Percentiles rank a stretch among this genome's conserved stretches.
Conservation (phyloP, 2,113 vertebrate species). For the Plotosus lineatus region DNA sequence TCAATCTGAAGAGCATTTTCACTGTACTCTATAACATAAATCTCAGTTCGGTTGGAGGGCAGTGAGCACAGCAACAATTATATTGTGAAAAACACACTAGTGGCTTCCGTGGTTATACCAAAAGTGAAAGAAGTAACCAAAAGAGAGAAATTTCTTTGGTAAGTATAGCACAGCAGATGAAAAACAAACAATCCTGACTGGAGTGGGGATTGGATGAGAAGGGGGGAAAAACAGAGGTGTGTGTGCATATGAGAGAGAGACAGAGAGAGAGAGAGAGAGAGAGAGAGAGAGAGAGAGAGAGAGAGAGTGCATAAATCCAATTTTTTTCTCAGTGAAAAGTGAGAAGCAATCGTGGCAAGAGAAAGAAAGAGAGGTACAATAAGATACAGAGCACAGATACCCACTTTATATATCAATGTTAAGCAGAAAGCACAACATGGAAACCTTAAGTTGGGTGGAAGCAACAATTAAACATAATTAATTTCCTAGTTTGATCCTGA, state of each 20-base stretch:
- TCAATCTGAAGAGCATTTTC: not conserved
- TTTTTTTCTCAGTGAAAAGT: no score
- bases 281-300: not conserved
- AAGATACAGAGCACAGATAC: not conserved
- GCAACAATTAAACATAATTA: not conserved
- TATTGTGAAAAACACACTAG: not conserved
- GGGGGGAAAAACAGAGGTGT: not conserved
- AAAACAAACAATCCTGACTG: not conserved
- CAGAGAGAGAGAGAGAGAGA: no score
- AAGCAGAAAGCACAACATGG: not conserved
- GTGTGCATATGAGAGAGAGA: no score
- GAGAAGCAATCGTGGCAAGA: no score
- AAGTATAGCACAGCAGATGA: not conserved
- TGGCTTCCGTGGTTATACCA: not conserved
- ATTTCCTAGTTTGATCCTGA: not conserved
- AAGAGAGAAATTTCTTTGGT: not conserved
- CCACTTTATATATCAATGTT: not conserved
- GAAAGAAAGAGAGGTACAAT: not conserved
- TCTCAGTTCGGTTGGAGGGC: not conserved
- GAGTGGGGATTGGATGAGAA: not conserved
- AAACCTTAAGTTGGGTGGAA: not conserved
- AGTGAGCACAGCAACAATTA: not conserved
- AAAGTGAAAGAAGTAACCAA: not conserved
- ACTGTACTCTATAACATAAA: not conserved
- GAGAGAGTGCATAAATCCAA: no score